Conservation (phyloP, 2,888 invertebrate species). For the Cheilosia pagana region DNA sequence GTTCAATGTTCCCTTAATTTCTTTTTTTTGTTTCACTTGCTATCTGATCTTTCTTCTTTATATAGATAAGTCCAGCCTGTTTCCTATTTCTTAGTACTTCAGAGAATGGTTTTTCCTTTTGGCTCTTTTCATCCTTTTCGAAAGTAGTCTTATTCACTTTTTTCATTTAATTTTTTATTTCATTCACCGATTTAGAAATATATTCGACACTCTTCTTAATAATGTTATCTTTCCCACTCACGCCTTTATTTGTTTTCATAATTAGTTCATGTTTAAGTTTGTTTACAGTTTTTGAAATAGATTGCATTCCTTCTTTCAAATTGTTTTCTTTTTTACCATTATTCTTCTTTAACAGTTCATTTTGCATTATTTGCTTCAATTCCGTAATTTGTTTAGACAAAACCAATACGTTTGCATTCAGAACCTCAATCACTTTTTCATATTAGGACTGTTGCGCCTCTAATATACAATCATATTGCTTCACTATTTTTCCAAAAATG, state of each 20-base stretch:
- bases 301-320: conserved; percentile 1
- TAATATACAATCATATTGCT: background rate
- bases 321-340: background rate
- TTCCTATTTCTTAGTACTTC: background rate
- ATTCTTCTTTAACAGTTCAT: background rate
- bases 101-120: background rate
- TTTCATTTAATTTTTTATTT: conserved; percentile 13
- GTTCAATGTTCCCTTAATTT: no score
- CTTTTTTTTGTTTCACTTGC: conserved; percentile 18
- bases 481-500: conserved; percentile 9
- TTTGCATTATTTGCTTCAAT: conserved; percentile 5
- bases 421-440: conserved; percentile 5
- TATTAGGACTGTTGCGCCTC: conserved; percentile 15
- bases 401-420: no score
- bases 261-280: background rate
- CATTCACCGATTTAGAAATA: conserved; percentile 4
- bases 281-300: background rate
- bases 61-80: conserved; percentile 6
- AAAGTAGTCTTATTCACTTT: background rate
- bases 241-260: background rate
- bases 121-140: background rate
- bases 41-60: background rate
- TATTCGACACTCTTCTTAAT: no score
- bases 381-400: background rate
- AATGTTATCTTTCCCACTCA: no score